These are phyloP conservation scores for Leptosomus discolor DNA, from an alignment of 2,113 vertebrate genomes.

Conservation along the genomic window DNA sequence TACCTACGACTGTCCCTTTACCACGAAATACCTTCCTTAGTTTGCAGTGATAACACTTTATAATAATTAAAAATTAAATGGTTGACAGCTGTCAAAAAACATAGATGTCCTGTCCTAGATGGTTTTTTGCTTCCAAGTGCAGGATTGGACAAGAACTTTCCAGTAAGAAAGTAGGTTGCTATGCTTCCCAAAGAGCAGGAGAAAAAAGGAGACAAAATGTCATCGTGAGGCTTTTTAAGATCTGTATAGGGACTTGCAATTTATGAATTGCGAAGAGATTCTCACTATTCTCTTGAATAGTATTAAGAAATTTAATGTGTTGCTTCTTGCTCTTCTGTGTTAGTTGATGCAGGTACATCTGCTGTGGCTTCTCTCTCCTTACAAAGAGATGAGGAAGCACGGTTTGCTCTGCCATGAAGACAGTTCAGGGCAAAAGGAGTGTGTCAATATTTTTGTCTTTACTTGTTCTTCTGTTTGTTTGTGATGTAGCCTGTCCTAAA, in stretches of 20 bases:
- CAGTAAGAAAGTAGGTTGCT: neutral
- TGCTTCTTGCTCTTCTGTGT: neutral
- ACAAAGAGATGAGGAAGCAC: neutral
- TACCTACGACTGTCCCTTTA: neutral
- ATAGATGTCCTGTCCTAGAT: neutral
- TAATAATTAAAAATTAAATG: neutral
- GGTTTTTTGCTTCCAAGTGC: neutral
- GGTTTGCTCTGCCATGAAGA: neutral
- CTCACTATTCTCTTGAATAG: neutral
- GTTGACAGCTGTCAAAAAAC: neutral
- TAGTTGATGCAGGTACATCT: neutral
- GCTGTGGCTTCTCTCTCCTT: neutral
- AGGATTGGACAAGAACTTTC: neutral
- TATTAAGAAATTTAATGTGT: neutral
- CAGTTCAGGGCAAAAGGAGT: neutral
- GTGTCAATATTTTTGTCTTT: neutral
- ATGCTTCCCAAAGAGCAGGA: neutral
- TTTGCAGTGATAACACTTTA: neutral
- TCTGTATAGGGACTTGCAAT: neutral
- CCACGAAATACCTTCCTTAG: neutral
- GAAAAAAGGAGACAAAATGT: neutral
- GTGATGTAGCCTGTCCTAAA: neutral
- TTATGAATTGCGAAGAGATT: neutral
- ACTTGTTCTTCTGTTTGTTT: neutral
- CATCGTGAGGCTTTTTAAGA: neutral